These are phyloP conservation scores for Pseudopleuronectes americanus DNA, from an alignment of 2,797 vertebrate genomes.

Conservation along the genomic window DNA sequence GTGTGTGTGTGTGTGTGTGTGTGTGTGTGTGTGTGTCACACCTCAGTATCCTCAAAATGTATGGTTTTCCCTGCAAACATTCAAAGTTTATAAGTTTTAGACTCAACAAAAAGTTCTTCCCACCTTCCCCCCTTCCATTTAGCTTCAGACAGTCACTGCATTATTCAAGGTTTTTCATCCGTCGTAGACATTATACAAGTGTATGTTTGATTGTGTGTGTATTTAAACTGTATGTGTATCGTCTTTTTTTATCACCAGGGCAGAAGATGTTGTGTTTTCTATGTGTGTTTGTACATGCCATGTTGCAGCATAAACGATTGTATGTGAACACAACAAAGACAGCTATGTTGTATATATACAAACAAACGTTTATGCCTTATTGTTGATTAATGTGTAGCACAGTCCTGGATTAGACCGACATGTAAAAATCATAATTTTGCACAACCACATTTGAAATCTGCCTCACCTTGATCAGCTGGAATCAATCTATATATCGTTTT, in stretches of 20 bases:
- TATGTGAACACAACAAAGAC: too few relatives aligned
- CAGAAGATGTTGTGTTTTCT: neutral
- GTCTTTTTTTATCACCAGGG: neutral
- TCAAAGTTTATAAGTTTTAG: too few relatives aligned
- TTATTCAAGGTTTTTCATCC: constrained; percentile 15
- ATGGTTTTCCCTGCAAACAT: neutral
- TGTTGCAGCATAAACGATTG: neutral
- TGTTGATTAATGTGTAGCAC: constrained; percentile 2
- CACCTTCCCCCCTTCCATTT: constrained; percentile 25
- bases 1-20: constrained; percentile 9
- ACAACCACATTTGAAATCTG: neutral
- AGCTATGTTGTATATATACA: constrained; percentile 24
- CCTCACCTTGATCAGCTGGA: neutral
- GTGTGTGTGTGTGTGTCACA: neutral
- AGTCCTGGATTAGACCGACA: constrained; percentile 28
- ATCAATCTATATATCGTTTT: neutral
- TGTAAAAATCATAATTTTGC: neutral
- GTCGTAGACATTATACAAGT: constrained; percentile 15
- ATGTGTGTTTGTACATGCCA: constrained; percentile 21
- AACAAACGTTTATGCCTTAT: constrained; percentile 16
- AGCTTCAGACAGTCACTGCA: too few relatives aligned
- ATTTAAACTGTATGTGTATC: neutral
- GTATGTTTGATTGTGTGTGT: neutral
- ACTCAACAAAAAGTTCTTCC: constrained; percentile 1
- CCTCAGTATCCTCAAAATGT: neutral